Percentiles rank a stretch among this genome's conserved stretches.
Conservation (phyloP, 2,797 vertebrate genomes). For the Danio aesculapii region DNA sequence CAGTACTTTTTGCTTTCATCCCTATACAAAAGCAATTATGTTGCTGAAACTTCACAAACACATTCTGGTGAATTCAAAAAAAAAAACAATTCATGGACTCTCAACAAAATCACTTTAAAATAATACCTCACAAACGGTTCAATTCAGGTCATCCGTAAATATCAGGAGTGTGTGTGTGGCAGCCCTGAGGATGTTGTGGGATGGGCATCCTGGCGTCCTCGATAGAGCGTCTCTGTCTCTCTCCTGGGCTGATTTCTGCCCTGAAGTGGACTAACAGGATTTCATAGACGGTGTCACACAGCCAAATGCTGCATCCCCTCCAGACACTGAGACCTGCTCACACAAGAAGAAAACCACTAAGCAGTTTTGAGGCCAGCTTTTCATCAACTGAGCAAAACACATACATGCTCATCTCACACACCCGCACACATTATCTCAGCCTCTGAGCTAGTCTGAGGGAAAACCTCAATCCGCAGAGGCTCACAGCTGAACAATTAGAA, state of each 20-base stretch:
- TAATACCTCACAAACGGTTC: neutral
- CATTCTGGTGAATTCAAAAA: neutral
- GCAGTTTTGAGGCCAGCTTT: constrained; percentile 51
- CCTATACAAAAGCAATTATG: too few species aligned
- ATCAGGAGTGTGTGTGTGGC: neutral
- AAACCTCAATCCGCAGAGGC: constrained; percentile 49
- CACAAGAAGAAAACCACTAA: constrained; percentile 51
- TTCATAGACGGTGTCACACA: constrained; percentile 47
- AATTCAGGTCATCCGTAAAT: neutral
- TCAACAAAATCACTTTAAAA: neutral
- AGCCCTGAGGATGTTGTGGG: constrained; percentile 23
- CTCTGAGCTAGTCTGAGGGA: constrained; percentile 44
- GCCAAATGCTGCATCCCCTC: constrained; percentile 37
- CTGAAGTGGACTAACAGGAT: constrained; percentile 47
- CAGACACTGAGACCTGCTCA: constrained; percentile 41
- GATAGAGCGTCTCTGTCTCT: constrained; percentile 7
- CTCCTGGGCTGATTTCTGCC: constrained; percentile 24
- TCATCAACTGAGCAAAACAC: constrained; percentile 44
- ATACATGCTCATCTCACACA: constrained; percentile 26
- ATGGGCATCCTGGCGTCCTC: constrained; percentile 6
- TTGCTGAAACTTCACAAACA: too few species aligned
- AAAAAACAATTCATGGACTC: neutral
- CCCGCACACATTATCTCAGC: constrained; percentile 1
- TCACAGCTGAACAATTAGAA: constrained; percentile 63
- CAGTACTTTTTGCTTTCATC: too few species aligned